A percentile compares a stretch with the other conserved stretches of the same genome.
phyloP scores from a whole-genome alignment of 1,140 invertebrate genomes.

The Drosophila ercepeae region DNA sequence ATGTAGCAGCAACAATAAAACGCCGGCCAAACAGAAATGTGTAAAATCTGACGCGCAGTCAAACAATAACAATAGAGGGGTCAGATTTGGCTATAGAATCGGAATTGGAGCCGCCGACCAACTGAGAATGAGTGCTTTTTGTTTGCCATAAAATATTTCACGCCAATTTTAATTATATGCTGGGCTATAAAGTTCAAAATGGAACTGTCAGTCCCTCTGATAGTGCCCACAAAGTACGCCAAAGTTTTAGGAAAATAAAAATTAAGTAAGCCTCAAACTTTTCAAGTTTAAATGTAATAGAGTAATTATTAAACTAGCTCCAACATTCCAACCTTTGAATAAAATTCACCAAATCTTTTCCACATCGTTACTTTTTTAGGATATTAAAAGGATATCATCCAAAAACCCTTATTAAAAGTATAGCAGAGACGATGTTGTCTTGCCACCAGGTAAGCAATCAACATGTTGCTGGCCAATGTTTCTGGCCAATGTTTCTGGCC shows the following conservation, averaged over 20 bases:
- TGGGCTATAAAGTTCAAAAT: slow-evolving; percentile 7
- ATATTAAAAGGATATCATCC: too few relatives aligned
- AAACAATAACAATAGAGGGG: slow-evolving; percentile 61
- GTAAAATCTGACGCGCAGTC: slow-evolving; percentile 65
- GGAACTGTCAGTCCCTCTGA: slow-evolving; percentile 45
- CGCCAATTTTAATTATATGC: slow-evolving; percentile 59
- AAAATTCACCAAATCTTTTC: too few relatives aligned
- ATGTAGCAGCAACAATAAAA: slow-evolving; percentile 54
- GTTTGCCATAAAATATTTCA: slow-evolving; percentile 71
- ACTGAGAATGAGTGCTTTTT: slow-evolving; percentile 42
- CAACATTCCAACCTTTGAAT: too few relatives aligned
- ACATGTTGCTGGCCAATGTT: slow-evolving; percentile 10
- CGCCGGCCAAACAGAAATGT: slow-evolving; percentile 55
- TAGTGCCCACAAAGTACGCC: slow-evolving; percentile 6
- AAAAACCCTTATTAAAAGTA: background rate
- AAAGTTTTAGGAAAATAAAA: background rate
- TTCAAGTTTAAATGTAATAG: too few relatives aligned
- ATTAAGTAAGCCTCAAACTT: too few relatives aligned
- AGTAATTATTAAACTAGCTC: too few relatives aligned
- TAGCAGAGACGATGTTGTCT: slow-evolving; percentile 27
- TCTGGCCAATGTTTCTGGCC: too few relatives aligned
- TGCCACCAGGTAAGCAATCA: background rate
- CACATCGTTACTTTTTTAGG: too few relatives aligned
- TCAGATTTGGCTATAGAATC: slow-evolving; percentile 31
- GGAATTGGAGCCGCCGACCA: slow-evolving; percentile 11